Evolutionary conservation across 2,797 vertebrate genomes (phyloP), one percentile per base, ranked within the genome.

Genomic region (Tiaroga cobitis): DNA sequence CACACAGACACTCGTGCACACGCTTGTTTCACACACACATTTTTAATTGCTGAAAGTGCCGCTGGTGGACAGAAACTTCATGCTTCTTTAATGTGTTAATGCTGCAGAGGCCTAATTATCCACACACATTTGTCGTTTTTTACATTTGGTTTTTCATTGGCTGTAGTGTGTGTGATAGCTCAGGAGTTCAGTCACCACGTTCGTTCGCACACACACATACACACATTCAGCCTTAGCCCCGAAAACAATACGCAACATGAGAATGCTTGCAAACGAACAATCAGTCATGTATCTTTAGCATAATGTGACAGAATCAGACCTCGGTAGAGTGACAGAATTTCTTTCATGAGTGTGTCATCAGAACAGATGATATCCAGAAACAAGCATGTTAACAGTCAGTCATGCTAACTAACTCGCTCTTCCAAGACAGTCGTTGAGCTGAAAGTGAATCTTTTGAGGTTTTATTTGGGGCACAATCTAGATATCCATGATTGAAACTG

Each of bases 1-100:
- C 18, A 75, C 73, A 34, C 10, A 2, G 3, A 34, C 32, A 34
- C 34, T 29, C 29, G 29, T 19, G n/a, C 46, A 74, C 8, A 32
- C 18, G n/a, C 70, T 49, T n/a, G 19, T 46, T 26, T 43, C 70
- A 73, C 72, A 32, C 72, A 51, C 41, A 46, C 32, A 26, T 8
- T 6, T 61, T 26, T 10, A 56, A 37, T 24, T 39, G 24, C 75
- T 78, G 24, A 61, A 61, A 61, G 75, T 0, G 8, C 73, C 29
- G 29, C 73, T 76, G 73, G 29, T 56, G 73, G 49, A 76, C 46
- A 24, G 49, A 34, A 56, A 75, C 72, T 19, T 73, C 61, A 61
- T 63, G 73, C 39, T 76, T 68, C 56, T 67, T 65, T 63, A 24
- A 21, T 41, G 69, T 51, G 9, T 13, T 43, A 24, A 74, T 65